Percentiles rank a stretch among this genome's conserved stretches.
These are phyloP conservation scores for Sminthopsis crassicaudata DNA, from an alignment of 2,113 vertebrate genomes.

Conservation along the genomic window DNA sequence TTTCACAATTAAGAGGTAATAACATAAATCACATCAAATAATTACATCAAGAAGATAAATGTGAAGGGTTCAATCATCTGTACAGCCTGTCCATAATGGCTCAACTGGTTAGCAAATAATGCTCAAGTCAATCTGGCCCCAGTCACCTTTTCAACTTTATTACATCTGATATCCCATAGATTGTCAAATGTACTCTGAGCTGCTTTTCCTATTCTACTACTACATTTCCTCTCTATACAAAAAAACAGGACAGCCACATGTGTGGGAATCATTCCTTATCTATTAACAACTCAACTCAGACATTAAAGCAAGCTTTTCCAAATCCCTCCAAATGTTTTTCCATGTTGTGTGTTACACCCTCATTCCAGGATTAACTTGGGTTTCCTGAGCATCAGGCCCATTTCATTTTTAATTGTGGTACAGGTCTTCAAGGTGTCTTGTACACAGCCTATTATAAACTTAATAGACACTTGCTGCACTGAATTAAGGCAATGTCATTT, in stretches of 20 bases:
- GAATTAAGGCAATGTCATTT: background rate
- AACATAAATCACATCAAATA: background rate
- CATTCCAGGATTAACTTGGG: background rate
- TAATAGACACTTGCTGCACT: background rate
- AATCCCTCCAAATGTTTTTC: too few species aligned
- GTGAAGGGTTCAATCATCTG: background rate
- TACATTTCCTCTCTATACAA: background rate
- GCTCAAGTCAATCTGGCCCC: too few species aligned
- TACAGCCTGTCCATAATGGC: too few species aligned
- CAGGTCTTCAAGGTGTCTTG: background rate
- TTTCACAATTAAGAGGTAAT: too few species aligned
- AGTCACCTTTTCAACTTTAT: too few species aligned
- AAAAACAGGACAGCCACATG: background rate
- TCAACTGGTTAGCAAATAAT: background rate
- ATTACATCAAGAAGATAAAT: background rate
- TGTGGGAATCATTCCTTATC: background rate
- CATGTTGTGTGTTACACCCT: too few species aligned
- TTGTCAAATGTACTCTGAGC: background rate
- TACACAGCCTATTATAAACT: background rate
- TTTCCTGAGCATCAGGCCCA: background rate
- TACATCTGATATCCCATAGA: too few species aligned
- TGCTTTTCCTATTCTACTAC: background rate
- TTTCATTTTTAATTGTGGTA: background rate
- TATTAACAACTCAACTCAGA: background rate
- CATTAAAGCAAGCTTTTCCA: background rate